Conservation (phyloP, 92 coral and sea anemone genomes). For the Chrysogorgia sp. region DNA sequence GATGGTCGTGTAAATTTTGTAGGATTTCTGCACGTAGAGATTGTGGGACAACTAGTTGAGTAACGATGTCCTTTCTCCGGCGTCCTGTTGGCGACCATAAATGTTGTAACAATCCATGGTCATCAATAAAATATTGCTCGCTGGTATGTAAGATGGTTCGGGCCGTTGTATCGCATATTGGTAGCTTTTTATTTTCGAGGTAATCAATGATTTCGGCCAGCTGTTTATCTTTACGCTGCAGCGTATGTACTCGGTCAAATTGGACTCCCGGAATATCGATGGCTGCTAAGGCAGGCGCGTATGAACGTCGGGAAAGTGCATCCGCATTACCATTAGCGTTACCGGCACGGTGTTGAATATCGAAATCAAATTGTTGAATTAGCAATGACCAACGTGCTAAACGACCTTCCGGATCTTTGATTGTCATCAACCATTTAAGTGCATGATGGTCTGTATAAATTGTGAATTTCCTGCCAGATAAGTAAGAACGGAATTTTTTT, state of each 20-base stretch:
- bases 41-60: constrained; percentile 55
- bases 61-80: neutral
- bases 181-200: constrained; percentile 47
- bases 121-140: constrained; percentile 24
- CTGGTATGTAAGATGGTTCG: constrained; percentile 13
- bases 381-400: constrained; percentile 45
- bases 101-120: constrained; percentile 18
- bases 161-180: constrained; percentile 9
- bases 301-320: constrained; percentile 23
- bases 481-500: constrained; percentile 51
- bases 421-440: constrained; percentile 57
- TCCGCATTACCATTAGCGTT: constrained; percentile 38
- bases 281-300: constrained; percentile 5
- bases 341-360: constrained; percentile 43
- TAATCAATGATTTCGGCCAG: constrained; percentile 43
- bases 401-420: constrained; percentile 43
- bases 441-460: constrained; percentile 60
- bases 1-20: constrained; percentile 54
- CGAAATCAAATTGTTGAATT: constrained; percentile 46
- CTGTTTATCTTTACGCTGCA: constrained; percentile 44
- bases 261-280: no score
- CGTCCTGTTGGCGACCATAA: constrained; percentile 15
- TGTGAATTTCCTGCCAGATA: constrained; percentile 45
- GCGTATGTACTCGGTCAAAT: constrained; percentile 21
- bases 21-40: constrained; percentile 52